phyloP scores from a whole-genome alignment of 2,113 vertebrate species.

The Myiozetetes cayanensis region DNA sequence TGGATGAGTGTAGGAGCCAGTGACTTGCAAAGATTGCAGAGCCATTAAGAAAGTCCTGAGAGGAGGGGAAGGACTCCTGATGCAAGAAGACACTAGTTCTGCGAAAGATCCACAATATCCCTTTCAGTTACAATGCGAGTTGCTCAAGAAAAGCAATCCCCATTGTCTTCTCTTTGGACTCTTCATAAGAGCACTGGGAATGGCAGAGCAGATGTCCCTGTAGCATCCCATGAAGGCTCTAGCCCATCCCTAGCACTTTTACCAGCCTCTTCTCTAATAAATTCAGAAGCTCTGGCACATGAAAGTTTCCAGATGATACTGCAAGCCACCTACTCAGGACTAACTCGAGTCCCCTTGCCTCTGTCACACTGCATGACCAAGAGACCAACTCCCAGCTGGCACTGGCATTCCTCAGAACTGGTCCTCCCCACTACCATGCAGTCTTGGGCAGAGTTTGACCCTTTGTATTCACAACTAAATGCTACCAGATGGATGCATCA shows the following conservation, averaged over 20 bases:
- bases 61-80: not conserved
- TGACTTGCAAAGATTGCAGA: not conserved
- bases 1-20: not conserved
- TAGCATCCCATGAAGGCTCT: not conserved
- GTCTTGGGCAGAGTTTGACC: not conserved
- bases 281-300: not conserved
- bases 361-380: not conserved
- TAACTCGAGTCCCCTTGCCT: not conserved
- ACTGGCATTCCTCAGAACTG: not conserved
- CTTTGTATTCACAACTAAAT: slow-evolving; percentile 5
- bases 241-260: not conserved
- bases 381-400: not conserved
- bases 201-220: not conserved
- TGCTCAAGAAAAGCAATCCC: slow-evolving; percentile 19
- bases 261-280: not conserved
- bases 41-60: not conserved
- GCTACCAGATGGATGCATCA: slow-evolving; percentile 40
- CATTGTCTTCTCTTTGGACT: not conserved
- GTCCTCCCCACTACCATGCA: not conserved
- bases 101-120: not conserved
- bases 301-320: not conserved
- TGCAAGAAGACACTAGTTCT: not conserved
- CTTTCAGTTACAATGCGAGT: not conserved
- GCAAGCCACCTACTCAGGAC: not conserved
- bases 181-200: not conserved